Percentiles rank a stretch among this genome's conserved stretches.
Evolutionary conservation across 2,113 vertebrate species (phyloP).

Genomic region (Catagonus wagneri): DNA sequence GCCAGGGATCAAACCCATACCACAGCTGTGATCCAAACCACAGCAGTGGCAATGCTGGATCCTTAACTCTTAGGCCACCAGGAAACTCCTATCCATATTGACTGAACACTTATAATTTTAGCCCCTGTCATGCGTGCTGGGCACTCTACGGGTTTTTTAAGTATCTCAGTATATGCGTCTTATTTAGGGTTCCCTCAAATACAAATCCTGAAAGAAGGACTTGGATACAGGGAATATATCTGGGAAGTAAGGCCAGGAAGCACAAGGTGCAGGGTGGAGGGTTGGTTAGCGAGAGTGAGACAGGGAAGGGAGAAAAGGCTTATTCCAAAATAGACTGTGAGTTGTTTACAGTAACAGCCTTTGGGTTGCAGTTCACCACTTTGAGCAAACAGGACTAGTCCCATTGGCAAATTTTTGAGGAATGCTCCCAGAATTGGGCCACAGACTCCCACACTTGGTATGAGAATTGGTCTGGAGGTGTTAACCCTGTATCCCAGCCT

Average conservation of each 20-base stretch:
- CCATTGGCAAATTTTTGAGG: background rate
- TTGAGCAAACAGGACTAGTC: background rate
- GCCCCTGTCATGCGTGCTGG: accelerated
- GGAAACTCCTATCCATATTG: too few relatives aligned
- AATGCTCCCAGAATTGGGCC: background rate
- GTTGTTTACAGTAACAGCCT: background rate
- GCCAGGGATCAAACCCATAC: too few relatives aligned
- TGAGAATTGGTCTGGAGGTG: background rate
- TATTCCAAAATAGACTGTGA: background rate
- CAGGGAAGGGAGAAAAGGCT: background rate
- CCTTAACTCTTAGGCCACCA: too few relatives aligned
- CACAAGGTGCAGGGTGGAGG: background rate
- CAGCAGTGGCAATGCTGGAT: too few relatives aligned
- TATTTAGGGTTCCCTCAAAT: background rate
- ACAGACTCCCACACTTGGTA: background rate
- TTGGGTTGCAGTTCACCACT: background rate
- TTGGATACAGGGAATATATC: background rate
- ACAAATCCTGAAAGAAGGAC: background rate
- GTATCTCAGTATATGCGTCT: background rate
- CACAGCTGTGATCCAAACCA: too few relatives aligned
- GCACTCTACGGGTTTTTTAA: background rate
- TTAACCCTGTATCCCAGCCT: background rate
- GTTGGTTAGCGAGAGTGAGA: background rate
- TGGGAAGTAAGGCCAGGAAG: background rate
- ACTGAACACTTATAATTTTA: background rate